Evolutionary conservation across 1,140 invertebrate genomes (phyloP).

Genomic region (Drosophila carrolli): DNA sequence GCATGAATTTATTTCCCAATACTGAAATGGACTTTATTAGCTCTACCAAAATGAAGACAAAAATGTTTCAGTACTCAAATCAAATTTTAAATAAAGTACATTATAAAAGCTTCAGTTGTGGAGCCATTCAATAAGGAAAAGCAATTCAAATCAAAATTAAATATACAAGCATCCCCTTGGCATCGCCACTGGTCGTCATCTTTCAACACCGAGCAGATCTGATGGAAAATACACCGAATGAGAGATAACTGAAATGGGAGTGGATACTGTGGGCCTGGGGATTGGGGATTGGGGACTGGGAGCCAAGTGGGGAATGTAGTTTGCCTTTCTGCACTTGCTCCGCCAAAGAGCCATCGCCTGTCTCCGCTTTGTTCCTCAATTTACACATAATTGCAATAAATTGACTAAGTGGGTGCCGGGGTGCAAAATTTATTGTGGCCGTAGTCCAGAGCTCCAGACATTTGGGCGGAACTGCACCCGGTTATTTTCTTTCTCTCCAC

Average conservation of each 20-base stretch:
- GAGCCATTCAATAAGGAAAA: not conserved
- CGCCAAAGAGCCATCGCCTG: slow-evolving; percentile 47
- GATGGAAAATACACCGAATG: not conserved
- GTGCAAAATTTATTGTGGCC: slow-evolving; percentile 46
- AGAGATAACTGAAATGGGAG: slow-evolving; percentile 14
- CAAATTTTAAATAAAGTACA: slow-evolving; percentile 6
- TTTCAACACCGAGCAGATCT: not conserved
- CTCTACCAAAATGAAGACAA: no score
- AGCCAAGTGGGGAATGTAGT: slow-evolving; percentile 6
- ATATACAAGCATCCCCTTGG: slow-evolving; percentile 1
- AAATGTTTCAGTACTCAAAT: not conserved
- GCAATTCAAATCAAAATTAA: not conserved
- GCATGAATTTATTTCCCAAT: not conserved
- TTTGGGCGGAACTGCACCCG: slow-evolving; percentile 22
- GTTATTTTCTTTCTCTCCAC: not conserved
- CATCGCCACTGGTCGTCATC: slow-evolving; percentile 3
- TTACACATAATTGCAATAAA: slow-evolving; percentile 83
- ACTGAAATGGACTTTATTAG: no score
- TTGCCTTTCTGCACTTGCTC: slow-evolving; percentile 27
- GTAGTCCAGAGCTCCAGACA: slow-evolving; percentile 4
- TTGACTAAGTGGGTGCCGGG: slow-evolving; percentile 54
- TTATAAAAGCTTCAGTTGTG: not conserved
- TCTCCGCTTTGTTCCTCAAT: slow-evolving; percentile 74
- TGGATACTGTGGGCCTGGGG: not conserved
- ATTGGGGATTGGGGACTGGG: not conserved